phyloP scores from a whole-genome alignment of 2,888 invertebrate genomes.

The Hipparchia sbordonii region DNA sequence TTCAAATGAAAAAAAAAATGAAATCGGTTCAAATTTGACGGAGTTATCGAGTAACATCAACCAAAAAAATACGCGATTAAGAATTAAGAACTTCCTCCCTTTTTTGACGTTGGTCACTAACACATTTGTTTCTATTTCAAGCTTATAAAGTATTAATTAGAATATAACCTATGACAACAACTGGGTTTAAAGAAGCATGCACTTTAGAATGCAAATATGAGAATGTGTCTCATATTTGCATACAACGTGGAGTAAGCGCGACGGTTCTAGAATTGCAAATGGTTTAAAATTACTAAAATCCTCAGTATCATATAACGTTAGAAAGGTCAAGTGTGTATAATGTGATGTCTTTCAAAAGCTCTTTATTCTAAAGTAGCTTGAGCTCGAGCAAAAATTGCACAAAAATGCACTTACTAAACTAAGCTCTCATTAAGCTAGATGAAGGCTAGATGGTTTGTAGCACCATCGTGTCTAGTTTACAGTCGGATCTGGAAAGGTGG shows the following conservation, averaged over 20 bases:
- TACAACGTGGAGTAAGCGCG: constrained; percentile 27
- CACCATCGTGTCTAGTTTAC: too few species aligned
- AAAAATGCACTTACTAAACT: background rate
- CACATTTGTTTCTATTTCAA: background rate
- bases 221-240: constrained; percentile 12
- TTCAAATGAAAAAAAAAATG: too few species aligned
- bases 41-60: too few species aligned
- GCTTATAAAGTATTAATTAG: background rate
- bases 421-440: too few species aligned
- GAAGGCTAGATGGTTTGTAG: too few species aligned
- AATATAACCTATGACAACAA: background rate
- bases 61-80: too few species aligned
- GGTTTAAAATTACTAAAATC: constrained; percentile 24
- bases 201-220: constrained; percentile 23
- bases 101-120: background rate
- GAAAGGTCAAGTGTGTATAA: constrained; percentile 35
- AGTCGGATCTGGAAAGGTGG: background rate
- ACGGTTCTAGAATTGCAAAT: constrained; percentile 24
- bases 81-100: too few species aligned
- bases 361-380: constrained; percentile 20
- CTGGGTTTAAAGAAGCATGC: constrained; percentile 2
- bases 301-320: constrained; percentile 25
- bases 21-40: too few species aligned
- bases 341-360: constrained; percentile 28
- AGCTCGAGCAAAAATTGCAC: constrained; percentile 6